Base-by-base conservation (phyloP, 2,888 invertebrate species). In the Ophioninae sp. region DNA sequence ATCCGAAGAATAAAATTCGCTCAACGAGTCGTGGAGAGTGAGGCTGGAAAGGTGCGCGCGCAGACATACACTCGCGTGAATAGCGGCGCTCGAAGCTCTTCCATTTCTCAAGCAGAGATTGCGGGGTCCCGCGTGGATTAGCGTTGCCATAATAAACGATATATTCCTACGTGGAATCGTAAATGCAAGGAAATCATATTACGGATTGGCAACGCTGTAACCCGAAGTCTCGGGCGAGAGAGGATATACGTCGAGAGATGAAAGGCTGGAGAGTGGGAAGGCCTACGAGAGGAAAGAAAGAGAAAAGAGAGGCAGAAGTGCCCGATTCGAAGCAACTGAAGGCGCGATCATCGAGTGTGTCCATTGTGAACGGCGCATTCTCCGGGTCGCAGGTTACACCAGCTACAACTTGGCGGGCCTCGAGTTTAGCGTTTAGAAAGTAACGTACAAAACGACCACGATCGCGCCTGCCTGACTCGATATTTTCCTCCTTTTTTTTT, bases 371-470 rank as follows among this genome's bases (percentile, higher is more conserved):
- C 87, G 87, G 72, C 73, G 77, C 83, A 90, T 89, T 91, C 90
- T 90, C 87, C 89, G 85, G 90, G 90, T 91, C 90, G 89, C 90
- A 90, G 90, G 90, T 91, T 91, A 91, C 51, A 51, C 89, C 41
- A 67, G 65, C 79, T 79, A 79, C 79, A 79, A 79, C 72, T 88
- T 51, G 7, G 41, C 88, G 44, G 80, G 65, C 59, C 71, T 77
- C 71, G 77, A 59, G 67, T 79, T 80, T 76, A 73, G 80, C 83
- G 81, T 85, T 87, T 87, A 87, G 87, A 86, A 87, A 87, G 87
- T 87, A 85, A 86, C 85, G 73, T 79, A 76, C 58, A 76, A 83
- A 85, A 72, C 81, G 73, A 81, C 72, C 81, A 58, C 68, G 59
- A 74, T 51, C 75, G 41, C 69, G 81, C 51, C 23, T 82, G 82